Conservation (phyloP, 2,113 vertebrate species). For the Tonatia bakeri region DNA sequence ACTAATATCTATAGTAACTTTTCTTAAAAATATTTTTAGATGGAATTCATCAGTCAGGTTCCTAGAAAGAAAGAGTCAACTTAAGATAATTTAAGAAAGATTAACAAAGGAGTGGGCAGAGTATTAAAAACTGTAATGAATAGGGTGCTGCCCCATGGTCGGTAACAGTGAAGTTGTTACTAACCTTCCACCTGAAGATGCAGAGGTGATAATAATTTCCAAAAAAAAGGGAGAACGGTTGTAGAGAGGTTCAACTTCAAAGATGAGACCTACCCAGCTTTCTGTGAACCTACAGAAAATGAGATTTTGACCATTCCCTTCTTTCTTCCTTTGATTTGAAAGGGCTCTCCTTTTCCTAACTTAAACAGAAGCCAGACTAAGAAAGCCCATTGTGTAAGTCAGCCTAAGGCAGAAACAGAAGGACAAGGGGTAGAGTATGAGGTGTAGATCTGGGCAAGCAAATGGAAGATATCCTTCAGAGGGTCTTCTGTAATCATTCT, state of each 20-base stretch:
- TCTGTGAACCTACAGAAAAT: not conserved
- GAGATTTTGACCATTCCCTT: not conserved
- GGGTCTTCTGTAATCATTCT: not conserved
- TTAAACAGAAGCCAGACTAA: not conserved
- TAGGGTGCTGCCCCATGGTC: fast-evolving
- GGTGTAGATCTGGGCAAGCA: not conserved
- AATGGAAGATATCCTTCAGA: not conserved
- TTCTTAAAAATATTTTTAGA: not conserved
- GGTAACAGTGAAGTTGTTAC: not conserved
- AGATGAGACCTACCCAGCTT: not conserved
- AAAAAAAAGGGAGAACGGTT: not conserved
- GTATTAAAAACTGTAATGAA: not conserved
- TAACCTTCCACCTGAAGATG: not conserved
- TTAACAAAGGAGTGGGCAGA: not conserved
- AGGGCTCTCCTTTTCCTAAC: not conserved
- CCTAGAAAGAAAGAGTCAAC: not conserved
- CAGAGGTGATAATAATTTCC: not conserved
- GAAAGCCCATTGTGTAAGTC: not conserved
- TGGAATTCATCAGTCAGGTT: not conserved
- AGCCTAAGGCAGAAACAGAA: not conserved
- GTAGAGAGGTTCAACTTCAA: not conserved
- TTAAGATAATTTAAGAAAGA: not conserved
- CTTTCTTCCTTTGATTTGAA: not conserved
- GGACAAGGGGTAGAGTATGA: not conserved
- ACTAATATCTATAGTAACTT: not conserved